phyloP scores from a whole-genome alignment of 2,888 invertebrate species.

The Chymomyza amoena region DNA sequence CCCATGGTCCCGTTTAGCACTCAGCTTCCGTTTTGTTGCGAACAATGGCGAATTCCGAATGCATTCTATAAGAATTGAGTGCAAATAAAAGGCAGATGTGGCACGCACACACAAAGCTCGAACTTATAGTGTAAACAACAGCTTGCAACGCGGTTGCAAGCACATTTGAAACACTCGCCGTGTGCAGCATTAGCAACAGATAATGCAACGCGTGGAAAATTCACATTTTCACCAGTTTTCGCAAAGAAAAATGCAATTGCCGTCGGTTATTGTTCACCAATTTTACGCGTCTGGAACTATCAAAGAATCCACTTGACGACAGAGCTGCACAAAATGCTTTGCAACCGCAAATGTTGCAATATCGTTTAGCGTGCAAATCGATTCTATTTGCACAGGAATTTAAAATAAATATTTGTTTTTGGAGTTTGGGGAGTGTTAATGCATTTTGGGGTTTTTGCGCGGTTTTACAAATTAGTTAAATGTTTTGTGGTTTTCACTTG shows the following conservation, averaged over 20 bases:
- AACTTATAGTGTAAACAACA: neutral
- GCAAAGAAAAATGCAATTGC: constrained; percentile 29
- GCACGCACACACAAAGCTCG: neutral
- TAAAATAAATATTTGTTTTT: neutral
- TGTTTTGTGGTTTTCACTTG: neutral
- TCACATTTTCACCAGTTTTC: neutral
- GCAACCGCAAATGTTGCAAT: constrained; percentile 14
- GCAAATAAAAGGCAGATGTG: neutral
- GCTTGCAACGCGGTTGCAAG: neutral
- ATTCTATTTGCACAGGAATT: constrained; percentile 26
- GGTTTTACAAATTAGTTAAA: constrained; percentile 1
- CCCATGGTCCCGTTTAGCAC: neutral
- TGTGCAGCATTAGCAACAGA: neutral
- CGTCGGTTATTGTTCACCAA: constrained; percentile 26
- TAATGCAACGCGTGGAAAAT: neutral
- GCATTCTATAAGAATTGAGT: neutral
- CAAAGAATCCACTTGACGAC: neutral
- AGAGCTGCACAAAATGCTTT: neutral
- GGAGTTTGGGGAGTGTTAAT: neutral
- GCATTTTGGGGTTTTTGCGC: neutral
- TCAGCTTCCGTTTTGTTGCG: no score
- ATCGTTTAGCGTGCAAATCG: constrained; percentile 27
- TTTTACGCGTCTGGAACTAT: constrained; percentile 1
- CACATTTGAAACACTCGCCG: constrained; percentile 2
- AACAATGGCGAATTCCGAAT: neutral